A percentile compares a stretch with the other conserved stretches of the same genome.
These are phyloP conservation scores for Erpobdella octoculata DNA, from an alignment of 2,888 invertebrate genomes.

Conservation along the genomic window DNA sequence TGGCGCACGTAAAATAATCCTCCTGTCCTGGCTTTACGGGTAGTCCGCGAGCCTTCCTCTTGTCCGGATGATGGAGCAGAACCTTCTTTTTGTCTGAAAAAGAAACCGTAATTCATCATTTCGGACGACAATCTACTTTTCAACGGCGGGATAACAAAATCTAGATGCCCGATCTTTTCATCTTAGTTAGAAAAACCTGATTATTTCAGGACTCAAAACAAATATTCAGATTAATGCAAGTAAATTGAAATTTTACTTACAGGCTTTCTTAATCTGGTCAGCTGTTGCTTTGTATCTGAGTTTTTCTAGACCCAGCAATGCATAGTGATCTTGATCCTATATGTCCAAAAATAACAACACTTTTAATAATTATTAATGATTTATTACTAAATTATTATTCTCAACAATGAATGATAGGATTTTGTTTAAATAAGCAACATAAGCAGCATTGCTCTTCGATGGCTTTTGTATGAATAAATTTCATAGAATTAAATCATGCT, in stretches of 20 bases:
- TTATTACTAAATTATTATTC: too few relatives aligned
- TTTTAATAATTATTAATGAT: too few relatives aligned
- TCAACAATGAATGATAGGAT: too few relatives aligned
- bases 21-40: conserved; percentile 67
- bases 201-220: too few relatives aligned
- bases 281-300: conserved; percentile 77
- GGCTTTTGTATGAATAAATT: neutral
- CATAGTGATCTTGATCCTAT: conserved; percentile 87
- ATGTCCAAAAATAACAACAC: conserved; percentile 32
- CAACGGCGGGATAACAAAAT: too few relatives aligned
- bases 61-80: conserved; percentile 93
- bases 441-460: neutral
- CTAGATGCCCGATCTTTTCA: too few relatives aligned
- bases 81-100: conserved; percentile 67
- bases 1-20: conserved; percentile 97
- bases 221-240: neutral
- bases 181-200: too few relatives aligned
- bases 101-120: too few relatives aligned
- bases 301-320: conserved; percentile 79
- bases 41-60: conserved; percentile 77
- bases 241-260: conserved; percentile 57
- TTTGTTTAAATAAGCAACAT: neutral
- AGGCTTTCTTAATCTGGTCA: conserved; percentile 86
- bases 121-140: too few relatives aligned
- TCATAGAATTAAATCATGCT: neutral